A percentile compares a stretch with the other conserved stretches of the same genome.
phyloP scores from a whole-genome alignment of 2,888 invertebrate genomes.

The Dolichomitus sp. region DNA sequence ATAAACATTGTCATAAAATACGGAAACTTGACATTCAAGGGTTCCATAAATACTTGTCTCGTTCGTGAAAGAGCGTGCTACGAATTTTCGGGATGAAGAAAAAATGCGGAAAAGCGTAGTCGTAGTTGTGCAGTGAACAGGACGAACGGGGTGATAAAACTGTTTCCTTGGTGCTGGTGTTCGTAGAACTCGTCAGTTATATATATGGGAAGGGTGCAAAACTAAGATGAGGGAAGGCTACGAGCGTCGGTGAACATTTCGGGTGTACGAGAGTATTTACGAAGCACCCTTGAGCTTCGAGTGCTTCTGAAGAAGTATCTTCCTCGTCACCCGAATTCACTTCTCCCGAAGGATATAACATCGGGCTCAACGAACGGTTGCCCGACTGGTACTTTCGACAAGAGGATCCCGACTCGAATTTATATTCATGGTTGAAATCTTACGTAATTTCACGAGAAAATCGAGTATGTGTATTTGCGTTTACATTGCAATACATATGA shows the following conservation, averaged over 20 bases:
- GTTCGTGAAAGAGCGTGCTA: background rate
- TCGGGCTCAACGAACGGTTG: background rate
- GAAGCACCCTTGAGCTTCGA: slow-evolving; percentile 48
- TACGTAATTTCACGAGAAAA: slow-evolving; percentile 18
- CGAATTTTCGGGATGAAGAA: background rate
- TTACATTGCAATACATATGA: background rate
- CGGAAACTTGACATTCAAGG: background rate
- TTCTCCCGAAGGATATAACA: slow-evolving; percentile 32
- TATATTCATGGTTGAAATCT: slow-evolving; percentile 44
- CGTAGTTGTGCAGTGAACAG: background rate
- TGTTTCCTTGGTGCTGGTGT: slow-evolving; percentile 6
- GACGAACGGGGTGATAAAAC: slow-evolving; percentile 22
- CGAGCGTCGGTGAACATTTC: slow-evolving; percentile 32
- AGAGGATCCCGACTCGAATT: slow-evolving; percentile 33
- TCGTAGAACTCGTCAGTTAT: background rate
- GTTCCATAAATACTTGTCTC: slow-evolving; percentile 9
- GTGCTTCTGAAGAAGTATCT: slow-evolving; percentile 38
- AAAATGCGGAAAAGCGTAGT: background rate
- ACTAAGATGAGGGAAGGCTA: slow-evolving; percentile 1
- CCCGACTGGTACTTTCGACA: background rate
- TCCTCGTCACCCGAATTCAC: slow-evolving; percentile 44
- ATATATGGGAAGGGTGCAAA: slow-evolving; percentile 9
- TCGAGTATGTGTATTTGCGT: background rate
- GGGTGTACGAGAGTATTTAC: slow-evolving; percentile 47
- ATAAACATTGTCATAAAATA: slow-evolving; percentile 8